Evolutionary conservation across 2,113 vertebrate genomes (phyloP), one percentile per base, ranked within the genome.

Genomic region (Cygnus buccinator): DNA sequence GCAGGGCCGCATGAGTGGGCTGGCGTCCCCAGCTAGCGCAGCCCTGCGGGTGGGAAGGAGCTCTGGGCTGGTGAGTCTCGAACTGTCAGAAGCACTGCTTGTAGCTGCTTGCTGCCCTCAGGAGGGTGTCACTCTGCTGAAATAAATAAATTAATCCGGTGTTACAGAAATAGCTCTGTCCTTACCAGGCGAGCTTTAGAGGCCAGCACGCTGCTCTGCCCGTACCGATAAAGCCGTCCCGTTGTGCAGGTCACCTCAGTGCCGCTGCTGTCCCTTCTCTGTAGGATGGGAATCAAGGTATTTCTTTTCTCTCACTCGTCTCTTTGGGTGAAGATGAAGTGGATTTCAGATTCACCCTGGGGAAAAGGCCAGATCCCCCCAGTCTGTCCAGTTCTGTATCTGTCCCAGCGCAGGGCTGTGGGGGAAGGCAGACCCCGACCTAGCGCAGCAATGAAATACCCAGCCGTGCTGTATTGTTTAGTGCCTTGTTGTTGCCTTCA

Each of bases 381-480:
- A 55, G 78, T 94, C 92, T 94, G 31, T 89, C 91, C 18, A 3
- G 75, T 83, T 94, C 89, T 59, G 72, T 83, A 55, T 97, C 91
- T 20, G 0, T 84, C 4, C 0, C 86, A 95, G 83, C 63, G 89
- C 39, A 91, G 22, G 63, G 78, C 0, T 0, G 41, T 2, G 54
- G 84, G 84, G 87, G 84, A 80, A 94, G 91, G 93, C 55, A 93
- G 89, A 14, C 39, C 44, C 39, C 88, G 93, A 93, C 91, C 94
- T 94, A 82, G 74, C 10, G 87, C 20, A 74, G 87, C 91, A 54
- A 13, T 33, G 74, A 93, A 19, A 79, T 22, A 68, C 83, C 70
- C 44, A 16, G 58, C 78, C 3, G 7, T 44, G 66, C 74, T 61
- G 79, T 58, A 20, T 50, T 89, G 43, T 94, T 76, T 65, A 43